Evolutionary conservation across 2,113 vertebrate genomes (phyloP).

Genomic region (Dipodomys merriami): DNA sequence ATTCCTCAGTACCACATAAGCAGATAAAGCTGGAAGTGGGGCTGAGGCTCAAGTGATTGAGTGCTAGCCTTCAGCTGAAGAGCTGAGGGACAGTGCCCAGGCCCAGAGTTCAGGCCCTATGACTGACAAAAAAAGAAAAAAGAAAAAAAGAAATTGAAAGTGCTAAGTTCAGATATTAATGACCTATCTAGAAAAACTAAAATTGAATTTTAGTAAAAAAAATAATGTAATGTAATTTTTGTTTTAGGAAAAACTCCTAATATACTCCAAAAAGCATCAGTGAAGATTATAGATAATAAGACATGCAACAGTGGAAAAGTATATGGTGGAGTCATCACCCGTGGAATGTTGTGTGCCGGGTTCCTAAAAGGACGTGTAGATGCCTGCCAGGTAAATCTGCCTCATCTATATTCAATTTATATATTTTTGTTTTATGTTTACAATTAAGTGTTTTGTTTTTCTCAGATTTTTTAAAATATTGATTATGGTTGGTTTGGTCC

Average conservation of each 20-base stretch:
- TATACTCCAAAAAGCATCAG: conserved; percentile 91
- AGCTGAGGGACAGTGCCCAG: too few relatives aligned
- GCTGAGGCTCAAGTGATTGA: too few relatives aligned
- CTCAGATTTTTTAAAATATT: neutral
- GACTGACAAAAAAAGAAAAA: too few relatives aligned
- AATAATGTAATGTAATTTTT: neutral
- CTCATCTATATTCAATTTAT: neutral
- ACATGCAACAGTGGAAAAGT: conserved; percentile 88
- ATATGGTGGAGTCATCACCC: conserved; percentile 86
- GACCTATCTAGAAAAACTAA: conserved; percentile 13
- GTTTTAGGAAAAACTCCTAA: conserved; percentile 83
- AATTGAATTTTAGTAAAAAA: conserved; percentile 49
- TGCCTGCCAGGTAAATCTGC: conserved; percentile 92
- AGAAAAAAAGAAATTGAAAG: conserved; percentile 20
- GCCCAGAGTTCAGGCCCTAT: too few relatives aligned
- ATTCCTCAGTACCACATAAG: too few relatives aligned
- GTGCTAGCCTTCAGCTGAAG: too few relatives aligned
- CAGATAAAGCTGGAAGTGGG: too few relatives aligned
- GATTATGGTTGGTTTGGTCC: neutral
- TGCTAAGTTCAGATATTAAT: conserved; percentile 24
- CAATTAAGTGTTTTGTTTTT: neutral
- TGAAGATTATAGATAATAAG: conserved; percentile 93
- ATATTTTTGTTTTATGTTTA: neutral
- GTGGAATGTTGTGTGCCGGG: conserved; percentile 94
- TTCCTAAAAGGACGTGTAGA: conserved; percentile 90